Evolutionary conservation across 2,113 vertebrate genomes (phyloP).

Genomic region (Sardina pilchardus): DNA sequence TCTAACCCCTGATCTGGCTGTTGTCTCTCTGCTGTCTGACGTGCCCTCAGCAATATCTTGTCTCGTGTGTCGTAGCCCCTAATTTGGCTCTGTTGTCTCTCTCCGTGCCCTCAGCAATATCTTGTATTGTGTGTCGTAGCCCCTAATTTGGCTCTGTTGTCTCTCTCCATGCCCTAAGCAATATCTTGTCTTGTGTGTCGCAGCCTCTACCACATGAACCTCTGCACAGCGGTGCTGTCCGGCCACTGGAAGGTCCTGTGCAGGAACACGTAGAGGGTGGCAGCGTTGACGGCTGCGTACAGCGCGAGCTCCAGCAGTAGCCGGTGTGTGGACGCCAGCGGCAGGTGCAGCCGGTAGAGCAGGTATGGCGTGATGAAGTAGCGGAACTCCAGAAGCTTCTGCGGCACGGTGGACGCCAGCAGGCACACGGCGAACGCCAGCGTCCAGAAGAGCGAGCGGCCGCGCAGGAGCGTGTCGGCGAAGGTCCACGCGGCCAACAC

Average conservation of each 20-base stretch:
- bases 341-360: slow-evolving; percentile 88
- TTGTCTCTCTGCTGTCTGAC: too few relatives aligned
- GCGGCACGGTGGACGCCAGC: slow-evolving; percentile 79
- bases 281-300: slow-evolving; percentile 79
- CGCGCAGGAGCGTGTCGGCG: slow-evolving; percentile 77
- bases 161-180: too few relatives aligned
- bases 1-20: too few relatives aligned
- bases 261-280: slow-evolving; percentile 86
- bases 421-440: slow-evolving; percentile 83
- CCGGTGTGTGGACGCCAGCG: slow-evolving; percentile 76
- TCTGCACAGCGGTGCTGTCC: slow-evolving; percentile 79
- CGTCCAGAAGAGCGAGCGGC: slow-evolving; percentile 86
- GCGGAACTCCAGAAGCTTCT: slow-evolving; percentile 94
- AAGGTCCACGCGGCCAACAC: slow-evolving; percentile 90
- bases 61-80: too few relatives aligned
- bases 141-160: too few relatives aligned
- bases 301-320: slow-evolving; percentile 81
- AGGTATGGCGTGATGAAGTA: slow-evolving; percentile 95
- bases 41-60: too few relatives aligned
- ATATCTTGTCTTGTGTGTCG: not conserved
- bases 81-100: too few relatives aligned
- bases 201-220: slow-evolving; percentile 91
- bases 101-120: too few relatives aligned
- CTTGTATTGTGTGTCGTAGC: too few relatives aligned
- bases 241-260: slow-evolving; percentile 88